These are phyloP conservation scores for Epicampocera succincta DNA, from an alignment of 2,888 invertebrate species.

Conservation along the genomic window DNA sequence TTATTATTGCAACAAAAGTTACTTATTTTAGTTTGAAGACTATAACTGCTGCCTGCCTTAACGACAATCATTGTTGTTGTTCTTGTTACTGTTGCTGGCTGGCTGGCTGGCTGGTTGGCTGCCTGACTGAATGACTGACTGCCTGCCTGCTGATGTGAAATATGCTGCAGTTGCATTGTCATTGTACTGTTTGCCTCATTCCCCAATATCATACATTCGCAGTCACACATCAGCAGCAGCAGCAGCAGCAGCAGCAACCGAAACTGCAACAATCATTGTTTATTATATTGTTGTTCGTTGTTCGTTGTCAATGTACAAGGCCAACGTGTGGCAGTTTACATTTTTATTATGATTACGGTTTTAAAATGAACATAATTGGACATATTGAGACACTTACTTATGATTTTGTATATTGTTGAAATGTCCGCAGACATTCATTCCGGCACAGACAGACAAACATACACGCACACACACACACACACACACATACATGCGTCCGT, in stretches of 20 bases:
- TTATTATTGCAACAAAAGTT: constrained; percentile 46
- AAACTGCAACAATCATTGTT: constrained; percentile 23
- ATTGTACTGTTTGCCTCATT: constrained; percentile 42
- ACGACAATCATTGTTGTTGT: constrained; percentile 2
- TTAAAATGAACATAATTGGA: constrained; percentile 72
- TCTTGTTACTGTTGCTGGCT: constrained; percentile 24
- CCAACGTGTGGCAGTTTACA: constrained; percentile 77
- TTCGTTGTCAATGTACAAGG: constrained; percentile 78
- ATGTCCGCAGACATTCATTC: constrained; percentile 16
- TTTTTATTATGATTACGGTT: constrained; percentile 73
- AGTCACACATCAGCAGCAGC: no score
- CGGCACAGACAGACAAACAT: background rate
- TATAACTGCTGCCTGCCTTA: constrained; percentile 39
- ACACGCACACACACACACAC: background rate
- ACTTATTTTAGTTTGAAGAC: constrained; percentile 30
- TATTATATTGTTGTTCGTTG: constrained; percentile 70
- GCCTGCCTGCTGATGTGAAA: constrained; percentile 13
- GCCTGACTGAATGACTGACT: constrained; percentile 20
- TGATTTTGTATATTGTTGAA: constrained; percentile 49
- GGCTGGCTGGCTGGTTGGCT: constrained; percentile 5
- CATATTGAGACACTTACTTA: constrained; percentile 72
- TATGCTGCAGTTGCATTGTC: constrained; percentile 19
- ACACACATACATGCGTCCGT: background rate
- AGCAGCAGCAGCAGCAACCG: constrained; percentile 16
- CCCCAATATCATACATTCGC: background rate